Conservation (phyloP, 2,797 vertebrate species). For the Manis pentadactyla region DNA sequence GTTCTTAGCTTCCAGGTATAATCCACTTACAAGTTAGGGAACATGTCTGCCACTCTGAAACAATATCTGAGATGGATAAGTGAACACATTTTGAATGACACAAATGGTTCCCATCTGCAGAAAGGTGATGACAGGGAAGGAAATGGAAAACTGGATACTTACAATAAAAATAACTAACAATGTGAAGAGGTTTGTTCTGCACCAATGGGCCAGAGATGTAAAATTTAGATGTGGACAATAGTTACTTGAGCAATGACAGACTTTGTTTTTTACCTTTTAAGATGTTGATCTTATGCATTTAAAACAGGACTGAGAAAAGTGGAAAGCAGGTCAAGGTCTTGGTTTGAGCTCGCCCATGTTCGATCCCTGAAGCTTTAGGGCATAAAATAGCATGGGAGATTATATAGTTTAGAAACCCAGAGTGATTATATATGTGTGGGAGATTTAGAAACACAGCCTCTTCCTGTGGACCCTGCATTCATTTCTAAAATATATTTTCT, state of each 20-base stretch:
- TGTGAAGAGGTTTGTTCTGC: slow-evolving; percentile 77
- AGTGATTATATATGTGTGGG: background rate
- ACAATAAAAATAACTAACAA: slow-evolving; percentile 81
- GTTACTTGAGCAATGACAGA: slow-evolving; percentile 78
- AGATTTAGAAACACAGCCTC: background rate
- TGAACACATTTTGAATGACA: slow-evolving; percentile 83
- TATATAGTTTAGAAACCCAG: slow-evolving; percentile 47
- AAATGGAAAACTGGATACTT: slow-evolving; percentile 83
- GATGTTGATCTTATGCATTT: slow-evolving; percentile 78
- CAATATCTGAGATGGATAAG: slow-evolving; percentile 76
- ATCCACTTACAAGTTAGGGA: slow-evolving; percentile 71
- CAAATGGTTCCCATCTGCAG: slow-evolving; percentile 78
- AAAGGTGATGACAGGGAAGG: slow-evolving; percentile 81
- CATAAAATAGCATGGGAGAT: slow-evolving; percentile 66
- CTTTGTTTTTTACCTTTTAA: slow-evolving; percentile 75
- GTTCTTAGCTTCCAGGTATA: slow-evolving; percentile 50
- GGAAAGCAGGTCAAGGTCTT: slow-evolving; percentile 80
- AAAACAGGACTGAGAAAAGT: slow-evolving; percentile 69
- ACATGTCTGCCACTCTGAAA: slow-evolving; percentile 73
- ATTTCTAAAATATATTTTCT: slow-evolving; percentile 49
- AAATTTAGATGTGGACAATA: slow-evolving; percentile 76
- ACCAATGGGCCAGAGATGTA: slow-evolving; percentile 77
- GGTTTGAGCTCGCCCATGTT: slow-evolving; percentile 61
- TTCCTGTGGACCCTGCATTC: slow-evolving; percentile 41
- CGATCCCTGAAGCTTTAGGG: slow-evolving; percentile 66